phyloP scores from a whole-genome alignment of 2,113 vertebrate species.

The Poeciliopsis turrubarensis region DNA sequence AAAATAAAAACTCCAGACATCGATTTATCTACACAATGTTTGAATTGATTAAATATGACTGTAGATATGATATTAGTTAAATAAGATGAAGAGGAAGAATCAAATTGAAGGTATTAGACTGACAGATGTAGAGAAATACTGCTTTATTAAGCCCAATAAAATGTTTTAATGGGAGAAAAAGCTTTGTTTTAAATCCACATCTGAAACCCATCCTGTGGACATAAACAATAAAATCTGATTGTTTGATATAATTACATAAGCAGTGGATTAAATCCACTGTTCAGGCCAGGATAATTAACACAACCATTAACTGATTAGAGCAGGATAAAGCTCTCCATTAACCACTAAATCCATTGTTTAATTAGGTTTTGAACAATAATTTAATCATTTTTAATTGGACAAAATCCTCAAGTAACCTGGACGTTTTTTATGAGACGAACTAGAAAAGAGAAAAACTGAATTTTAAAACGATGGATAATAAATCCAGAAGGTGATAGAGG shows the following conservation, averaged over 20 bases:
- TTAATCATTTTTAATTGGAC: too few relatives aligned
- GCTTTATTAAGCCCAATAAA: not conserved
- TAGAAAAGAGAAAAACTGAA: too few relatives aligned
- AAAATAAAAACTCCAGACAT: too few relatives aligned
- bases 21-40: too few relatives aligned
- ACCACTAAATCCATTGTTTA: not conserved
- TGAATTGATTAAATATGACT: too few relatives aligned
- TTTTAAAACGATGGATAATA: conserved; percentile 19
- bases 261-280: conserved; percentile 7
- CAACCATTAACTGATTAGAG: conserved; percentile 6
- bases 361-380: not conserved
- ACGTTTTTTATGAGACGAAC: not conserved
- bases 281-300: not conserved
- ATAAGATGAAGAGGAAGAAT: too few relatives aligned
- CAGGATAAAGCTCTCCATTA: not conserved
- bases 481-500: conserved; percentile 9
- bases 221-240: not conserved
- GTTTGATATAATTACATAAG: conserved; percentile 3
- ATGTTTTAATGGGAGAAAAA: not conserved
- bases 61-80: too few relatives aligned
- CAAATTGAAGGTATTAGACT: too few relatives aligned
- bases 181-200: too few relatives aligned
- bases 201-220: not conserved
- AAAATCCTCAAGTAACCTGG: not conserved
- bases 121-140: too few relatives aligned